Conservation (phyloP, 2,888 invertebrate species). For the Dasypolia templi region DNA sequence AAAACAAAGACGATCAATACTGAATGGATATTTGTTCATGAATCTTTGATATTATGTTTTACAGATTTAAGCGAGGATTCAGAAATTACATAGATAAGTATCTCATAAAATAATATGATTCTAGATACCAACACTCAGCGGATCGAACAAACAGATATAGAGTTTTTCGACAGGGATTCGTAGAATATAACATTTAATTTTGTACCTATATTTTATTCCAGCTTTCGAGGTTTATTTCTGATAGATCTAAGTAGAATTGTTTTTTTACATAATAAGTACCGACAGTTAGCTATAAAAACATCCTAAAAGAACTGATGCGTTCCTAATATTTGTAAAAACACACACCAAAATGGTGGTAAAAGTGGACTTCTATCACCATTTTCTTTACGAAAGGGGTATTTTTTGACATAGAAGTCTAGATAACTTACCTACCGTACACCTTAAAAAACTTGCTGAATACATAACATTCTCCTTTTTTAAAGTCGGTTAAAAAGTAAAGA, state of each 20-base stretch:
- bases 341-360: not conserved
- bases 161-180: not conserved
- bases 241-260: no score
- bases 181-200: not conserved
- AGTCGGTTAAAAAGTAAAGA: not conserved
- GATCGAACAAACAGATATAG: conserved; percentile 4
- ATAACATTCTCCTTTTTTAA: not conserved
- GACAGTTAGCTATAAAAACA: not conserved
- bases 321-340: not conserved
- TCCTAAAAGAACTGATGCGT: not conserved
- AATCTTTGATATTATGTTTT: not conserved
- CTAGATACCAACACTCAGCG: not conserved
- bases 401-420: not conserved
- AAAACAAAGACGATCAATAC: conserved; percentile 23
- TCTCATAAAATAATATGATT: not conserved
- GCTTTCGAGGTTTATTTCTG: no score
- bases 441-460: not conserved
- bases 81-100: not conserved
- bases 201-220: not conserved
- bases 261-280: not conserved
- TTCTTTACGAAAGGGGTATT: no score
- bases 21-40: not conserved
- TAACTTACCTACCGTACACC: not conserved
- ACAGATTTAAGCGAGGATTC: not conserved
- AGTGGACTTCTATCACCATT: no score